Evolutionary conservation across 92 coral and sea anemone species (phyloP).

Genomic region (Porites lobata): DNA sequence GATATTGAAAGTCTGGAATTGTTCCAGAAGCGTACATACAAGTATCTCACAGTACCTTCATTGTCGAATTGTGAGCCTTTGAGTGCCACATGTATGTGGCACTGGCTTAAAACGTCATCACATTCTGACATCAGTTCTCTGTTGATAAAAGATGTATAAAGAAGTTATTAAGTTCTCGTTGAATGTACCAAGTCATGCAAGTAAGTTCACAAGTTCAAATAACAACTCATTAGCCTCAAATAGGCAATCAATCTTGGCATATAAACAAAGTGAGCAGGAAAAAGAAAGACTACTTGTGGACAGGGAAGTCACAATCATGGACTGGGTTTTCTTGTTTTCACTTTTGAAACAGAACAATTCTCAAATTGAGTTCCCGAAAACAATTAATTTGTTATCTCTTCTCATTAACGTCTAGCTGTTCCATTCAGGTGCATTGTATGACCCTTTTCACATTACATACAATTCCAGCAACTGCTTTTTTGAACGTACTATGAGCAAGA

Average conservation of each 20-base stretch:
- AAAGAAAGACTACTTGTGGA: conserved; percentile 25
- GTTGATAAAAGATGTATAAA: conserved; percentile 24
- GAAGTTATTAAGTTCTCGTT: conserved; percentile 19
- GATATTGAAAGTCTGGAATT: conserved; percentile 20
- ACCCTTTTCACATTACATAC: background rate
- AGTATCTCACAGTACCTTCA: conserved; percentile 22
- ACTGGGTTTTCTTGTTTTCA: conserved; percentile 5
- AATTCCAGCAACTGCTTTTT: background rate
- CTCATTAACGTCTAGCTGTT: conserved; percentile 21
- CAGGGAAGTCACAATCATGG: conserved; percentile 11
- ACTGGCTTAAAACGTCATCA: conserved; percentile 33
- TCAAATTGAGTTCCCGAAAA: conserved; percentile 19
- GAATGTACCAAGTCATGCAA: conserved; percentile 29
- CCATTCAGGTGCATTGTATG: conserved; percentile 18
- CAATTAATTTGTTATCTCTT: background rate
- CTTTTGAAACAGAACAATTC: background rate
- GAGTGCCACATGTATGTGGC: conserved; percentile 27
- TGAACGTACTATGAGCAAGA: background rate
- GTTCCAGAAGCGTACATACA: conserved; percentile 11
- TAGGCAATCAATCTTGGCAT: conserved; percentile 10
- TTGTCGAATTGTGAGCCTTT: conserved; percentile 16
- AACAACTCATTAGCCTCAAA: conserved; percentile 24
- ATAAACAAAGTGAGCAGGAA: conserved; percentile 13
- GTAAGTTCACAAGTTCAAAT: conserved; percentile 16
- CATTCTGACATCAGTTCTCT: conserved; percentile 31